Percentiles rank a stretch among this genome's conserved stretches.
These are phyloP conservation scores for Dryomyza anilis DNA, from an alignment of 2,888 invertebrate genomes.

Conservation along the genomic window DNA sequence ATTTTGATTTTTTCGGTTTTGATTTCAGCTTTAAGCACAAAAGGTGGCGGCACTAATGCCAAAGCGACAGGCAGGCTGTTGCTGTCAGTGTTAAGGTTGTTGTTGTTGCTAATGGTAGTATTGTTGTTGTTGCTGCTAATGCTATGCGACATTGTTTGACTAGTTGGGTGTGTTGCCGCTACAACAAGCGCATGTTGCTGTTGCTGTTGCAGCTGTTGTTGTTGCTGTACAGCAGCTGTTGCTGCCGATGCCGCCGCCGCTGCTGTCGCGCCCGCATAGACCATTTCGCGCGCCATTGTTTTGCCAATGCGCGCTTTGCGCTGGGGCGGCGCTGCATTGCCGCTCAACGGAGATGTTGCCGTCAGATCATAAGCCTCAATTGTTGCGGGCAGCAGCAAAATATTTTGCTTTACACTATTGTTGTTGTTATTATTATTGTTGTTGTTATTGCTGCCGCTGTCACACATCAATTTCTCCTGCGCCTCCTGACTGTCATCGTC, in stretches of 20 bases:
- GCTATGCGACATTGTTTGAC: not conserved
- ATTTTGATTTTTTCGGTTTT: constrained; percentile 60
- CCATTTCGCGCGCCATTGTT: constrained; percentile 70
- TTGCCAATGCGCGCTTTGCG: constrained; percentile 68
- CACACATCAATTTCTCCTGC: constrained; percentile 23
- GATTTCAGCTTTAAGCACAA: constrained; percentile 54
- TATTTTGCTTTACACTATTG: constrained; percentile 17
- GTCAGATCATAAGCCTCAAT: constrained; percentile 55
- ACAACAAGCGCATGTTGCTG: constrained; percentile 23
- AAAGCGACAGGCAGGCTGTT: constrained; percentile 9
- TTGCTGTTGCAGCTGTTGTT: constrained; percentile 11
- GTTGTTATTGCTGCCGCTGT: constrained; percentile 5
- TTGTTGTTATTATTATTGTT: constrained; percentile 20
- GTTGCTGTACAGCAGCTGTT: constrained; percentile 17
- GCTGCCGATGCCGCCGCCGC: constrained; percentile 6
- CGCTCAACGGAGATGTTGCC: constrained; percentile 66
- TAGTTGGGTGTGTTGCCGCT: not conserved
- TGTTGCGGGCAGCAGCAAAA: constrained; percentile 26
- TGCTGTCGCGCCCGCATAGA: constrained; percentile 50
- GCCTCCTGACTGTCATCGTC: constrained; percentile 47
- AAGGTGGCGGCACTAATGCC: constrained; percentile 15
- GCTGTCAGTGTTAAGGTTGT: not conserved
- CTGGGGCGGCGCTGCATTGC: constrained; percentile 41
- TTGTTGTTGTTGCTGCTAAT: not conserved
- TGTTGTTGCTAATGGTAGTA: constrained; percentile 17